phyloP scores from a whole-genome alignment of 1,140 invertebrate species.

The Monomorium pharaonis region DNA sequence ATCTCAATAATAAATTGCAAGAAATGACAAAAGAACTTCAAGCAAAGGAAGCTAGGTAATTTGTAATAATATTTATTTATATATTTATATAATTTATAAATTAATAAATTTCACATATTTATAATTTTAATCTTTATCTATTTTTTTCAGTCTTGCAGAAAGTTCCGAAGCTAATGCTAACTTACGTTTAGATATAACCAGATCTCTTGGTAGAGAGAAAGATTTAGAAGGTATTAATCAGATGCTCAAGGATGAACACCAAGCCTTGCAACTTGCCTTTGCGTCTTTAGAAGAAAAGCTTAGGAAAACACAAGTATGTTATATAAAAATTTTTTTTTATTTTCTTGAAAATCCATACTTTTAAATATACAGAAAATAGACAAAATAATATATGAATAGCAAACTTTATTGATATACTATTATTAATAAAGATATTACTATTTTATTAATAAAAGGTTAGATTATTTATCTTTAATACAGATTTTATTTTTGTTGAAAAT shows the following conservation, averaged over 20 bases:
- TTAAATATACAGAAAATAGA: neutral
- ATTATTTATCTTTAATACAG: too few species aligned
- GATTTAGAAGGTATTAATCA: conserved; percentile 94
- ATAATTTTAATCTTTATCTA: conserved; percentile 27
- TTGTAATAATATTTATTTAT: conserved; percentile 10
- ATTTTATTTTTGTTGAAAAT: too few species aligned
- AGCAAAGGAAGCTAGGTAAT: conserved; percentile 91
- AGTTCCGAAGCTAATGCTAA: conserved; percentile 88
- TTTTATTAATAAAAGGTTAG: too few species aligned
- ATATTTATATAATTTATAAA: neutral
- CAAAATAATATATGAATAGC: too few species aligned
- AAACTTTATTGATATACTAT: too few species aligned
- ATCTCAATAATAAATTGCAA: conserved; percentile 94
- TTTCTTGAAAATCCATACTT: neutral
- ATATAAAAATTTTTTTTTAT: neutral
- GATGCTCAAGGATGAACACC: conserved; percentile 96
- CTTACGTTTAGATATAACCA: conserved; percentile 89
- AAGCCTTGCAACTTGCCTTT: conserved; percentile 96
- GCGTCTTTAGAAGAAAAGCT: conserved; percentile 95
- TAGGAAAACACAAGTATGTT: conserved; percentile 90
- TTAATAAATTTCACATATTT: neutral
- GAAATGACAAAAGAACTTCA: conserved; percentile 93
- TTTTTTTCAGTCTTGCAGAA: conserved; percentile 90
- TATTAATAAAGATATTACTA: too few species aligned
- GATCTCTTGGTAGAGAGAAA: conserved; percentile 87